These are phyloP conservation scores for Bruchidius siliquastri DNA, from an alignment of 2,888 invertebrate species.

Conservation along the genomic window DNA sequence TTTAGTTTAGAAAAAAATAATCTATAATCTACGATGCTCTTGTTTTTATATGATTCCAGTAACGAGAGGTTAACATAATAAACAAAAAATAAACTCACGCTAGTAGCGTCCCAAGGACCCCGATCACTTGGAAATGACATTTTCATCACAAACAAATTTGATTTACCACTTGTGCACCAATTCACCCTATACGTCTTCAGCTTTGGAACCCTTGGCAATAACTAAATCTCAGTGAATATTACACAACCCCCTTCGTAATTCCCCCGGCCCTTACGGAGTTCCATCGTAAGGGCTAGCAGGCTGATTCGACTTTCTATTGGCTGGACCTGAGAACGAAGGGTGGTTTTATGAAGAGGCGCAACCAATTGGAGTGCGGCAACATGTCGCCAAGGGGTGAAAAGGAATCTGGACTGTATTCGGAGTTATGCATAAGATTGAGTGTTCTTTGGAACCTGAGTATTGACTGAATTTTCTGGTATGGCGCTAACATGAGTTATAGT, in stretches of 20 bases:
- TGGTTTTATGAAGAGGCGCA: constrained; percentile 12
- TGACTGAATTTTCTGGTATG: constrained; percentile 11
- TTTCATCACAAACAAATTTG: constrained; percentile 37
- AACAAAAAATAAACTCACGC: constrained; percentile 30
- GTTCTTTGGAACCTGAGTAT: constrained; percentile 16
- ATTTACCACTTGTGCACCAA: constrained; percentile 2
- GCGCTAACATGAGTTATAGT: no score
- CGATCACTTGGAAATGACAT: constrained; percentile 46
- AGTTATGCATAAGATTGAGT: constrained; percentile 8
- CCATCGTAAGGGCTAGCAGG: neutral
- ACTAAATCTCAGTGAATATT: neutral
- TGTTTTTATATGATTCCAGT: no score
- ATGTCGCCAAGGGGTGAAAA: constrained; percentile 11
- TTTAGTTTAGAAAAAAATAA: no score
- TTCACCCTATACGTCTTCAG: constrained; percentile 1
- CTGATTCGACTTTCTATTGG: constrained; percentile 10
- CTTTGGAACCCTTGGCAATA: neutral
- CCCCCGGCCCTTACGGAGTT: constrained; percentile 3
- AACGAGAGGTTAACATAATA: no score
- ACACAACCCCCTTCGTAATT: neutral
- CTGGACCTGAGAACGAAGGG: constrained; percentile 7
- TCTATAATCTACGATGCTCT: no score
- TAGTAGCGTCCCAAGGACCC: constrained; percentile 43
- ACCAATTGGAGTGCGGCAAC: constrained; percentile 16
- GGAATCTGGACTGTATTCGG: constrained; percentile 3